phyloP scores from a whole-genome alignment of 2,113 vertebrate genomes.

The Pongo abelii region DNA sequence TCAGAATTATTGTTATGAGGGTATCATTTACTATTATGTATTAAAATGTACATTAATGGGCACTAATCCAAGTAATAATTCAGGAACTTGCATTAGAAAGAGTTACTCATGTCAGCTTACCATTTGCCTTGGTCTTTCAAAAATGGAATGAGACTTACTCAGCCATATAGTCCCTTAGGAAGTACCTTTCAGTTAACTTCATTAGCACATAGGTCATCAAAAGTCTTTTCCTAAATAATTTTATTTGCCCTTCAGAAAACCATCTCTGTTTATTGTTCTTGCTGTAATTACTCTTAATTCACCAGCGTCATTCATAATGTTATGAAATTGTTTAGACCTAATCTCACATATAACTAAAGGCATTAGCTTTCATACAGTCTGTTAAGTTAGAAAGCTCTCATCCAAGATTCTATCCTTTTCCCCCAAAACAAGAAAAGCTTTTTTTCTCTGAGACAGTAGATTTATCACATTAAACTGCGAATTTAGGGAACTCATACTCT shows the following conservation, averaged over 20 bases:
- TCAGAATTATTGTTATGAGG: neutral
- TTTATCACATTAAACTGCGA: neutral
- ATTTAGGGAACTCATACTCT: neutral
- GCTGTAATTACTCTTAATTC: neutral
- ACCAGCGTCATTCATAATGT: neutral
- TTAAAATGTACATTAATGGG: neutral
- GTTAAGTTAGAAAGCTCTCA: neutral
- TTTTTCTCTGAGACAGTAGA: neutral
- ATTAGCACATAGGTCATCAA: neutral
- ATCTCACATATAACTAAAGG: neutral
- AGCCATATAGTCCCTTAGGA: neutral
- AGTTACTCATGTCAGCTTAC: neutral
- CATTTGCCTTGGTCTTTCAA: neutral
- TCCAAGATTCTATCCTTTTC: neutral
- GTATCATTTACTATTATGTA: rapidly evolving
- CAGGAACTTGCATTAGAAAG: neutral
- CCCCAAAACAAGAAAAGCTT: neutral
- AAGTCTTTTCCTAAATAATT: neutral
- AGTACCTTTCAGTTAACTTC: neutral
- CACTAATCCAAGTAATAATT: neutral
- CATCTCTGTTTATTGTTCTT: neutral
- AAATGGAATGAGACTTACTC: neutral
- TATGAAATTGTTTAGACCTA: neutral
- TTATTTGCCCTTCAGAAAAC: neutral
- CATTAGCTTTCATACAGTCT: neutral